Percentiles rank a stretch among this genome's conserved stretches.
Conservation (phyloP, 2,113 vertebrate genomes). For the Cheirogaleus medius region DNA sequence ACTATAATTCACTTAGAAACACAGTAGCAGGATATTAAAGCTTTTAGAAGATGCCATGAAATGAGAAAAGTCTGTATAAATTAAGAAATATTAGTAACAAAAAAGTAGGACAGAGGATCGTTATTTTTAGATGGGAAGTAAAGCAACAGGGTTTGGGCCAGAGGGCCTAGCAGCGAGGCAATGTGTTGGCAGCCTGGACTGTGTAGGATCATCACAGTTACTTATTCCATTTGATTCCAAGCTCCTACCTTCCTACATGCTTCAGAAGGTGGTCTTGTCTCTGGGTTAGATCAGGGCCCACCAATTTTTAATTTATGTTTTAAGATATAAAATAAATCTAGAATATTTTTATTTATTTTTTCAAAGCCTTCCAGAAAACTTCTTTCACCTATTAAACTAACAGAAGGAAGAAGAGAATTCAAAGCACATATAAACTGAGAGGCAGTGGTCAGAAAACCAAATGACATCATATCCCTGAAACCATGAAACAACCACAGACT, state of each 20-base stretch:
- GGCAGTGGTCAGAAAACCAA: not conserved
- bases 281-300: not conserved
- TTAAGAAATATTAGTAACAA: conserved; percentile 40
- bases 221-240: not conserved
- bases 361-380: too few relatives aligned
- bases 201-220: not conserved
- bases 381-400: not conserved
- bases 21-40: not conserved
- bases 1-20: not conserved
- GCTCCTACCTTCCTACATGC: not conserved
- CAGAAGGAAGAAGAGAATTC: not conserved
- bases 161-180: not conserved
- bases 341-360: not conserved
- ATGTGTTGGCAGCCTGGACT: not conserved
- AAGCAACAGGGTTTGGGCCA: not conserved
- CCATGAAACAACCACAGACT: not conserved
- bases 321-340: conserved; percentile 13
- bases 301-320: not conserved
- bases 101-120: not conserved
- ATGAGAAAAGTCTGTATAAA: not conserved
- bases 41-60: not conserved
- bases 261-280: not conserved
- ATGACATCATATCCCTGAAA: not conserved
- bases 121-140: conserved; percentile 33
- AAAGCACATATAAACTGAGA: not conserved